Percentiles rank a stretch among this genome's conserved stretches.
phyloP scores from a whole-genome alignment of 2,888 invertebrate species.

The Pyrrhia umbra region DNA sequence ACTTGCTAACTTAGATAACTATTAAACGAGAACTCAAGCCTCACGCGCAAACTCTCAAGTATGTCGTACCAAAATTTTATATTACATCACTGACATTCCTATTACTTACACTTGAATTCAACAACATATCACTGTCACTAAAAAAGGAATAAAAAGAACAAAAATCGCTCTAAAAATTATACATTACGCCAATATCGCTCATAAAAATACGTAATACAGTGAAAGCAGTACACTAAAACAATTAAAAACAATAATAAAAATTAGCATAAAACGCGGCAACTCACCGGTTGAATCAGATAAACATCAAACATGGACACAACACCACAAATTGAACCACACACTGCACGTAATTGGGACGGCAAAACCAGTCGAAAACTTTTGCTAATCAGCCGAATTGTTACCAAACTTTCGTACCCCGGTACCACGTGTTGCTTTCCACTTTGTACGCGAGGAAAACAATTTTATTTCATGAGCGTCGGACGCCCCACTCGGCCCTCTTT shows the following conservation, averaged over 20 bases:
- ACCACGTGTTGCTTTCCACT: slow-evolving; percentile 82
- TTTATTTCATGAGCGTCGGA: slow-evolving; percentile 74
- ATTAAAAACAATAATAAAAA: slow-evolving; percentile 51
- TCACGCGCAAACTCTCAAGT: slow-evolving; percentile 22
- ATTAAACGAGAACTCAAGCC: slow-evolving; percentile 30
- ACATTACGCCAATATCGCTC: slow-evolving; percentile 30
- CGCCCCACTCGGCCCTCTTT: slow-evolving; percentile 76
- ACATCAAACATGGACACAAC: slow-evolving; percentile 68
- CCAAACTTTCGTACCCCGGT: slow-evolving; percentile 68
- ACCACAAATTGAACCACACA: slow-evolving; percentile 69
- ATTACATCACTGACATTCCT: slow-evolving; percentile 19
- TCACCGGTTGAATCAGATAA: slow-evolving; percentile 63
- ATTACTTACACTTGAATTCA: slow-evolving; percentile 25
- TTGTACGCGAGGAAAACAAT: slow-evolving; percentile 70
- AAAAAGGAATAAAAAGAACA: slow-evolving; percentile 17
- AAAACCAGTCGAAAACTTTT: slow-evolving; percentile 67
- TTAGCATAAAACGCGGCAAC: slow-evolving; percentile 49
- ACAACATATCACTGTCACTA: slow-evolving; percentile 15
- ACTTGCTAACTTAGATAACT: slow-evolving; percentile 45
- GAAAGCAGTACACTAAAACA: slow-evolving; percentile 42
- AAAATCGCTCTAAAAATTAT: slow-evolving; percentile 1
- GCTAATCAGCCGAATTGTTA: slow-evolving; percentile 77
- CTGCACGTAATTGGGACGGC: slow-evolving; percentile 67
- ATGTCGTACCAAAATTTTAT: slow-evolving; percentile 33
- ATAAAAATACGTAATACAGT: slow-evolving; percentile 38